Percentiles rank a stretch among this genome's conserved stretches.
Evolutionary conservation across 2,113 vertebrate species (phyloP).

Genomic region (Malurus cyaneus): DNA sequence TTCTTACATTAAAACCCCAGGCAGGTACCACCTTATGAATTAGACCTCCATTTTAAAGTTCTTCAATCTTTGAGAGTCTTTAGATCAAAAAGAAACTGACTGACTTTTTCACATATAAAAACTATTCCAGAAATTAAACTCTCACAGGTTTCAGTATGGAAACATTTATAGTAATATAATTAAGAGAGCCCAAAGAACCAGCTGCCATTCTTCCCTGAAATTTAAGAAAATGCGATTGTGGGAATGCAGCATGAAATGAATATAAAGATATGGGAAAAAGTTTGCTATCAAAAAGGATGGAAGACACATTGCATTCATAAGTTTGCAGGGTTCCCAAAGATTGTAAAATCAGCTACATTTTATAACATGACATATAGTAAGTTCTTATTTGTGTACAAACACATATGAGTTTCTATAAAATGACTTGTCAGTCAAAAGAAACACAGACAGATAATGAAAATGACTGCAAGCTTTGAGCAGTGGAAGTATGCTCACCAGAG

Average conservation of each 20-base stretch:
- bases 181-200: neutral
- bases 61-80: neutral
- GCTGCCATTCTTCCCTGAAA: neutral
- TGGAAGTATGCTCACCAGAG: no score
- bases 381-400: neutral
- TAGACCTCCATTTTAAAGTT: neutral
- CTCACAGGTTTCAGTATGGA: neutral
- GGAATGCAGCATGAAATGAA: neutral
- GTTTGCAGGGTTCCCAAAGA: neutral
- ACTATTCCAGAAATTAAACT: neutral
- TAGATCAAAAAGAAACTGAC: neutral
- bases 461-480: no score
- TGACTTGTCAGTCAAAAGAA: neutral
- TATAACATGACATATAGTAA: neutral
- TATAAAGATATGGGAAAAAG: neutral
- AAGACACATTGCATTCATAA: neutral
- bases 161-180: neutral
- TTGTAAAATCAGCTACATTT: neutral
- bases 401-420: neutral
- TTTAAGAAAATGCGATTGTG: neutral
- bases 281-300: neutral
- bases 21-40: neutral
- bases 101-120: neutral
- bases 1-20: neutral
- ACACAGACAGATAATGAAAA: neutral